phyloP scores from a whole-genome alignment of 1,140 invertebrate species.

The Arion vulgaris region DNA sequence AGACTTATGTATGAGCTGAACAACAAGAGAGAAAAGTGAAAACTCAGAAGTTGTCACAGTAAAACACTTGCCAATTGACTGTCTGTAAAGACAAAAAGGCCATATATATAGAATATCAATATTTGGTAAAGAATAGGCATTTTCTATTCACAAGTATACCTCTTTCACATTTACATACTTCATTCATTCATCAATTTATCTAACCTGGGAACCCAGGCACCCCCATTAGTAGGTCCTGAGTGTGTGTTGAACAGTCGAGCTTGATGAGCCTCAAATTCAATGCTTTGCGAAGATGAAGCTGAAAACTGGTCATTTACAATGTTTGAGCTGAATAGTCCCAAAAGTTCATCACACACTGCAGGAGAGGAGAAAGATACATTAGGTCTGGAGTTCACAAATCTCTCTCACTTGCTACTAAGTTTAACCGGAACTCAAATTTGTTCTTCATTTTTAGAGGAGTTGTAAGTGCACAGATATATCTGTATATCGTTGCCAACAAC shows the following conservation, averaged over 20 bases:
- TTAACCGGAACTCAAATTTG: not conserved
- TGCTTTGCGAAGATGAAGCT: conserved; percentile 30
- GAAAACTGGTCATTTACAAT: conserved; percentile 38
- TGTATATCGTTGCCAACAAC: no score
- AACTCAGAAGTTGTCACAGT: no score
- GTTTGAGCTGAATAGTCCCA: conserved; percentile 32
- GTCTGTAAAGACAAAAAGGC: no score
- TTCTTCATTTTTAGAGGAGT: not conserved
- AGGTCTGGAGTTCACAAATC: not conserved
- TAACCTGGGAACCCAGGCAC: conserved; percentile 41
- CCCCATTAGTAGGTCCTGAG: conserved; percentile 35
- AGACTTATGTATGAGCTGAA: no score
- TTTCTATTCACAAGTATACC: no score
- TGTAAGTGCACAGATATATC: not conserved
- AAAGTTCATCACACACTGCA: conserved; percentile 43
- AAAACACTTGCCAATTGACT: no score
- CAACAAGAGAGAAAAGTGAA: no score
- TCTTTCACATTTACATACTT: not conserved
- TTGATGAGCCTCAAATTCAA: conserved; percentile 37
- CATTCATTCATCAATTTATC: not conserved
- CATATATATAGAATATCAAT: no score
- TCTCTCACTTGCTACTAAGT: not conserved
- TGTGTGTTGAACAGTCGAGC: conserved; percentile 41
- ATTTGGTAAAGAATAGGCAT: no score
- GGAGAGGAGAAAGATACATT: conserved; percentile 27